These are phyloP conservation scores for Chorisops tibialis DNA, from an alignment of 2,888 invertebrate genomes.

Conservation along the genomic window DNA sequence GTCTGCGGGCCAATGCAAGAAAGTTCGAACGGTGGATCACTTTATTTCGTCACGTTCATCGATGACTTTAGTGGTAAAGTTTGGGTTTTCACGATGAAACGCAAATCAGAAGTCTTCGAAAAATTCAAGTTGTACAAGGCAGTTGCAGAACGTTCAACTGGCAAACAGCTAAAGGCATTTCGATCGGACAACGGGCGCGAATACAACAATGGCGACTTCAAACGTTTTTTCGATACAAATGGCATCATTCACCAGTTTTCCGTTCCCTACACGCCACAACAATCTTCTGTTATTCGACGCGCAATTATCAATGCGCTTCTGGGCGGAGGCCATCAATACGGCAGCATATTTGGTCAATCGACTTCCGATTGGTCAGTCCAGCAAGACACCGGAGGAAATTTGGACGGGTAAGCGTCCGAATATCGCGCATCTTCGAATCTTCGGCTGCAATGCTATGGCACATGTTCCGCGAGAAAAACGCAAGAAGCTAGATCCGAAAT, in stretches of 20 bases:
- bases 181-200: no score
- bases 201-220: conserved; percentile 2
- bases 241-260: conserved; percentile 4
- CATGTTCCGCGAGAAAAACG: conserved; percentile 32
- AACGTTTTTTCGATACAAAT: conserved; percentile 2
- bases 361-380: conserved; percentile 25
- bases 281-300: no score
- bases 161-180: no score
- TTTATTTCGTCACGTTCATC: no score
- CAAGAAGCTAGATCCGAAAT: conserved; percentile 27
- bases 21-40: no score
- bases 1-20: no score
- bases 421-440: conserved; percentile 29
- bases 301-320: no score
- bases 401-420: conserved; percentile 25
- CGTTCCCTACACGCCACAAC: neutral
- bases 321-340: no score
- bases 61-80: neutral
- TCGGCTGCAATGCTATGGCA: conserved; percentile 29
- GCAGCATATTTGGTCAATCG: conserved; percentile 31
- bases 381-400: conserved; percentile 29
- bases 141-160: neutral
- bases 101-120: conserved; percentile 5
- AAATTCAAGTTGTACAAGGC: conserved; percentile 1
- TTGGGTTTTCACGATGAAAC: conserved; percentile 9